Conservation (phyloP, 1,140 invertebrate genomes). For the Solenopsis fugax region DNA sequence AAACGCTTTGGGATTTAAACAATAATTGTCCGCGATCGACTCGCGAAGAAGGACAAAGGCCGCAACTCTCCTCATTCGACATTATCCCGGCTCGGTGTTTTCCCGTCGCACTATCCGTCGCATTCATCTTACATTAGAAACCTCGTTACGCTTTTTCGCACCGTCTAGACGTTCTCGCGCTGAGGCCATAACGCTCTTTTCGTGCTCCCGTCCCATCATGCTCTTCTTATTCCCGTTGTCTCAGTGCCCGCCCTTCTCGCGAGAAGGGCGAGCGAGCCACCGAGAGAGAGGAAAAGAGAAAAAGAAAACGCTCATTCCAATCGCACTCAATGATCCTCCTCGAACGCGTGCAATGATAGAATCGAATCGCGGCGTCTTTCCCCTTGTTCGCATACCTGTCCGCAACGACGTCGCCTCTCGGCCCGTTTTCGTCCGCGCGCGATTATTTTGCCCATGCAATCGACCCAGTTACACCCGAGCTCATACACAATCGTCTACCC, state of each 20-base stretch:
- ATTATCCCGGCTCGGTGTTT: background rate
- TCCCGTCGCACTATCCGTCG: no score
- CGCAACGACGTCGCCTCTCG: slow-evolving; percentile 1
- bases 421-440: background rate
- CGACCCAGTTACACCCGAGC: slow-evolving; percentile 25
- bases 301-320: background rate
- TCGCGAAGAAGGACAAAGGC: slow-evolving; percentile 15
- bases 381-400: background rate
- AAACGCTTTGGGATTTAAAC: background rate
- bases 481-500: slow-evolving; percentile 27
- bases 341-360: background rate
- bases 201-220: background rate
- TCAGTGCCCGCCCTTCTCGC: slow-evolving; percentile 29
- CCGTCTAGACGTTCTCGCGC: slow-evolving; percentile 26
- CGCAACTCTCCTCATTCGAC: no score
- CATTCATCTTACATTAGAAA: slow-evolving; percentile 38
- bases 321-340: background rate
- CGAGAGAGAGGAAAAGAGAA: background rate
- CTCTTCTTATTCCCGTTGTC: slow-evolving; percentile 3
- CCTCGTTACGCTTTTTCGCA: slow-evolving; percentile 22
- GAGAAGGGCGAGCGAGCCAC: slow-evolving; percentile 36
- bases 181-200: slow-evolving; percentile 38
- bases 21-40: background rate
- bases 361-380: background rate
- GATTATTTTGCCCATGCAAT: slow-evolving; percentile 23